Evolutionary conservation across 2,888 invertebrate genomes (phyloP), one percentile per base, ranked within the genome.

Genomic region (Laspeyria flexula): DNA sequence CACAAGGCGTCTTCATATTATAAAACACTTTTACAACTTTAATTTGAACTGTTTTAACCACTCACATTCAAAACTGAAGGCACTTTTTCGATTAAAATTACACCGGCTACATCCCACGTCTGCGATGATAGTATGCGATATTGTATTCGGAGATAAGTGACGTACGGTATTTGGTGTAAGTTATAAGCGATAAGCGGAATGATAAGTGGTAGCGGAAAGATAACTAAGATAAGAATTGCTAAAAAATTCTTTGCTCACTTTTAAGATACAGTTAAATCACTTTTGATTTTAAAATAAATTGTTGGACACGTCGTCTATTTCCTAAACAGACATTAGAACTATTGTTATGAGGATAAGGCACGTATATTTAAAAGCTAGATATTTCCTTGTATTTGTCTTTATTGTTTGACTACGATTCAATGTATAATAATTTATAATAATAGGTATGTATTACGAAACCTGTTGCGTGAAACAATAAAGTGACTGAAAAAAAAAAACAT

Each of bases 101-200:
- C 65, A 68, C 54, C 65, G 58, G 72, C 66, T 71, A 64, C 69
- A 71, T 69, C 61, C 64, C 53, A 46, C 50, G 52, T 50, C 54
- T 50, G 49, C 41, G 48, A 43, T 49, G 63, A 71, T 74, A 65
- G 58, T 48, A 42, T 41, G 53, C 60, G 62, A 73, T 71, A 65
- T 58, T 71, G 58, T 70, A 59, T 70, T 75, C 65, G 62, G 66
- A 83, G 86, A 86, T 86, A 86, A 81, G 78, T 73, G 71, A 71
- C 52, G 71, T 55, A 35, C 9, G 12, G 23, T 3, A 47, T 10
- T 9, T 65, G 77, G 75, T 54, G n/a, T 38, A 67, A 73, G 47
- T 21, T 7, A 63, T 3, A 44, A 52, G 54, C 41, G 58, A 31
- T 13, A 25, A 59, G 57, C 52, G 61, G 35, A 23, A 3, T 6